phyloP scores from a whole-genome alignment of 2,113 vertebrate genomes.

The Tupaia chinensis region DNA sequence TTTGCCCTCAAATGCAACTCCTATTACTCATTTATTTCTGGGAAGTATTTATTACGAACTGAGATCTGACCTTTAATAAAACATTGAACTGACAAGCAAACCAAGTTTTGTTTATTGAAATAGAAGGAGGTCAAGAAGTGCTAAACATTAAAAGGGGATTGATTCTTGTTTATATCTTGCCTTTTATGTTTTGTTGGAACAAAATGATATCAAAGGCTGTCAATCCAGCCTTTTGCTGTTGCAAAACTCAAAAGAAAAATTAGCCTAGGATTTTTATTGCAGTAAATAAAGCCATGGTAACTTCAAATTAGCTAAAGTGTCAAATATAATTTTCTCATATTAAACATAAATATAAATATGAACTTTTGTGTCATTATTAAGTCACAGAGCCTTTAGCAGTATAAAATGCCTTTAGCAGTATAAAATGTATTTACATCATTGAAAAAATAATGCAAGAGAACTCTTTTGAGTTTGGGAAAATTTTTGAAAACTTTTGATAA shows the following conservation, averaged over 20 bases:
- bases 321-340: background rate
- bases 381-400: too few species aligned
- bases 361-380: constrained; percentile 30
- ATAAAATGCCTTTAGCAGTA: constrained; percentile 28
- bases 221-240: constrained; percentile 28
- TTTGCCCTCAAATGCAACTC: constrained; percentile 21
- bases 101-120: constrained; percentile 55
- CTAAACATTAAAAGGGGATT: constrained; percentile 22
- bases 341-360: background rate
- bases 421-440: constrained; percentile 4
- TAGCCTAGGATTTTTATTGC: background rate
- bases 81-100: constrained; percentile 55
- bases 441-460: background rate
- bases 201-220: constrained; percentile 58
- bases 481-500: constrained; percentile 2
- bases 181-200: constrained; percentile 13
- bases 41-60: constrained; percentile 48
- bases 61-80: constrained; percentile 59
- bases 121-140: constrained; percentile 38
- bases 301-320: constrained; percentile 31
- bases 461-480: background rate
- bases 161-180: constrained; percentile 12
- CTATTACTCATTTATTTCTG: constrained; percentile 25
- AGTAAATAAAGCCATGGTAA: constrained; percentile 47
- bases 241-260: constrained; percentile 57